Percentiles rank a stretch among this genome's conserved stretches.
phyloP scores from a whole-genome alignment of 2,888 invertebrate genomes.

The Cerastis rubricosa region DNA sequence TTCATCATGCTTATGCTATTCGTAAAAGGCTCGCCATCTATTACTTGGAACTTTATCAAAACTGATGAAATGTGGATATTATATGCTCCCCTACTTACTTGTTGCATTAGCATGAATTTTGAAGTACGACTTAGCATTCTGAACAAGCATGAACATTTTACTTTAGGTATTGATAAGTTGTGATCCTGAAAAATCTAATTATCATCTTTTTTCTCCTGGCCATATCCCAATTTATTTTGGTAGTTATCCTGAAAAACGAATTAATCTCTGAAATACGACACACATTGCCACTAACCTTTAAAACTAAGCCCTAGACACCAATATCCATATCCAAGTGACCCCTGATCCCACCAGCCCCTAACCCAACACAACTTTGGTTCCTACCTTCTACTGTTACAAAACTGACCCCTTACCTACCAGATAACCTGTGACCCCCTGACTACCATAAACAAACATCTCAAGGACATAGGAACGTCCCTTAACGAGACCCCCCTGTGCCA shows the following conservation, averaged over 20 bases:
- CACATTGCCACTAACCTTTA: background rate
- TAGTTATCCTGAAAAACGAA: background rate
- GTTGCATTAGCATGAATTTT: too few relatives aligned
- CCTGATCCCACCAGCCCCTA: background rate
- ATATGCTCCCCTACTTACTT: background rate
- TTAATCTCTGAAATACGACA: background rate
- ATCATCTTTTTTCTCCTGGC: too few relatives aligned
- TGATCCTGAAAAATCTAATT: background rate
- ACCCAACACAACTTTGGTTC: background rate
- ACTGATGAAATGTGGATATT: background rate
- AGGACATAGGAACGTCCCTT: conserved; percentile 32
- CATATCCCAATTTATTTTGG: too few relatives aligned
- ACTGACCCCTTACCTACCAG: conserved; percentile 29
- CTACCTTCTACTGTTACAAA: conserved; percentile 22
- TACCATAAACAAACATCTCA: conserved; percentile 45
- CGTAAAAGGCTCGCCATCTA: background rate
- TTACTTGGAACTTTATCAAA: background rate
- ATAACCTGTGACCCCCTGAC: conserved; percentile 17
- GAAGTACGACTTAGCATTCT: too few relatives aligned
- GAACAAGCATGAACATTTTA: too few relatives aligned
- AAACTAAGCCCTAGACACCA: background rate
- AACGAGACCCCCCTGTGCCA: conserved; percentile 34
- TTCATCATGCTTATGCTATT: background rate
- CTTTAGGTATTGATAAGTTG: background rate
- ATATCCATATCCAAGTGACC: background rate